Percentiles rank a stretch among this genome's conserved stretches.
Conservation (phyloP, 2,797 vertebrate genomes). For the Tinamus major region DNA sequence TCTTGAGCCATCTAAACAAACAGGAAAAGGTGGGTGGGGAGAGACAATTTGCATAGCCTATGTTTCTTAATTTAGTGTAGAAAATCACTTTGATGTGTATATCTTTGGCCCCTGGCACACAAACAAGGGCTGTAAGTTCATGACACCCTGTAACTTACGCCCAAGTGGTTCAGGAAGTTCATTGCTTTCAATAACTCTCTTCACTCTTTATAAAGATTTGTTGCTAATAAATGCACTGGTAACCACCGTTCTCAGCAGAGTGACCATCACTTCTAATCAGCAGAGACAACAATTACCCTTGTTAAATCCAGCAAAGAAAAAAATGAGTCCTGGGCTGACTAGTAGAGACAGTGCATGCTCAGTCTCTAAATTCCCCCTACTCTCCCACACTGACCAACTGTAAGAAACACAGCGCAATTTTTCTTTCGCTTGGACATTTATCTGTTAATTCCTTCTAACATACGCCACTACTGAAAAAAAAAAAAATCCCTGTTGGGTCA, state of each 20-base stretch:
- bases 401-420: background rate
- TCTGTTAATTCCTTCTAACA: background rate
- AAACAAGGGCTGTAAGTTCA: background rate
- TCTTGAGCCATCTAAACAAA: constrained; percentile 48
- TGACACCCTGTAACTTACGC: background rate
- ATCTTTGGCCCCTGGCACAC: background rate
- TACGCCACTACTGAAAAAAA: background rate
- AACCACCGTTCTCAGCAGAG: background rate
- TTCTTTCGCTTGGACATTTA: background rate
- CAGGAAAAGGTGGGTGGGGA: constrained; percentile 1
- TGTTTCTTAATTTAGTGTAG: constrained; percentile 25
- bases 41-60: constrained; percentile 2
- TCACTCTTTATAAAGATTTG: background rate
- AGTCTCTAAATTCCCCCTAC: background rate
- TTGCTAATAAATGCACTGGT: background rate
- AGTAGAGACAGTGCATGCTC: background rate
- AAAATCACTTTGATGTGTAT: background rate
- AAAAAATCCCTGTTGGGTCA: background rate
- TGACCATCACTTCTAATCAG: background rate
- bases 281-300: background rate
- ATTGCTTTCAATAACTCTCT: background rate
- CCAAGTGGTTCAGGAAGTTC: background rate
- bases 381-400: background rate
- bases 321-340: background rate
- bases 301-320: constrained; percentile 1